Conservation (phyloP, 2,113 vertebrate genomes). For the Otis tarda region DNA sequence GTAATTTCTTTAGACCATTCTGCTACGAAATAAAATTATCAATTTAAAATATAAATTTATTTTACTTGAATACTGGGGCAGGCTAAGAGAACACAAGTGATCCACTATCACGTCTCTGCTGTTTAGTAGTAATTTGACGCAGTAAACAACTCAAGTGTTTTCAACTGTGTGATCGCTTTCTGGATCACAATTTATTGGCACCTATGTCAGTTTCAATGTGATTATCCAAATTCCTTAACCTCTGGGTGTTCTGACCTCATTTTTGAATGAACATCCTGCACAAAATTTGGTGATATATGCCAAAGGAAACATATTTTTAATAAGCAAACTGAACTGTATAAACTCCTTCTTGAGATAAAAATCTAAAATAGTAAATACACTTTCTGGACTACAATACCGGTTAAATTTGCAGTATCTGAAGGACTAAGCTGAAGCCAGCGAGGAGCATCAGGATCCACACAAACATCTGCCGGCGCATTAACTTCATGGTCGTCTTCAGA, state of each 20-base stretch:
- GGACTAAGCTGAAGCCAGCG: constrained; percentile 88
- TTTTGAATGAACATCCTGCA: accelerated
- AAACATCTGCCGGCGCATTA: constrained; percentile 77
- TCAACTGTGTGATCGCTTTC: neutral
- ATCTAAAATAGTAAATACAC: neutral
- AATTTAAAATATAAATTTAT: neutral
- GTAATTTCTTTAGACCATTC: neutral
- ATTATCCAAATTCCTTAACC: neutral
- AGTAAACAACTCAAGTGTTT: neutral
- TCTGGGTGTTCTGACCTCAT: no score
- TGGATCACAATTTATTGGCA: neutral
- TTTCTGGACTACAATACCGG: constrained; percentile 75
- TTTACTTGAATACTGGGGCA: neutral
- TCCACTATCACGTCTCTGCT: neutral
- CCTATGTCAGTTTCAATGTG: neutral
- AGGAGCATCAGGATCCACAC: constrained; percentile 76
- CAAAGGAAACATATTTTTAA: neutral
- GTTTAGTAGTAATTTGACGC: neutral
- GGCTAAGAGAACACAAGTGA: neutral
- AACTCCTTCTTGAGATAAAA: neutral
- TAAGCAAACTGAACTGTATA: neutral
- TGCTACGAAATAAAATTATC: neutral
- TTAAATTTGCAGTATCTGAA: constrained; percentile 81
- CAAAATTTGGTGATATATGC: accelerated
- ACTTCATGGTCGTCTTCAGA: constrained; percentile 87